These are phyloP conservation scores for Dione juno DNA, from an alignment of 2,888 invertebrate genomes.

Conservation along the genomic window DNA sequence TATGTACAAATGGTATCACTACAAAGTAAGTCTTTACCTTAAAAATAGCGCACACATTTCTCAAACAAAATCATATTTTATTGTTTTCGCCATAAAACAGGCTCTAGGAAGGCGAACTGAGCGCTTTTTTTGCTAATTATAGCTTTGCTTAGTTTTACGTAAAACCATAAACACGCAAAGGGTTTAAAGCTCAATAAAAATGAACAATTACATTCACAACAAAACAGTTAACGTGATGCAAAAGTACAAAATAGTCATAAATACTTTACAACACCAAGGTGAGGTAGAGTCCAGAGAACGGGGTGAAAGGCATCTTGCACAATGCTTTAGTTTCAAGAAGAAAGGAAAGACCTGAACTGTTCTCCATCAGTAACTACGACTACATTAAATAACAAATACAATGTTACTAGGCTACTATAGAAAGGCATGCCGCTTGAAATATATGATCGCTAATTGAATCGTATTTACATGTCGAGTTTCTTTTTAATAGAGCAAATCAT, in stretches of 20 bases:
- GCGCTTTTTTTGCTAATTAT: background rate
- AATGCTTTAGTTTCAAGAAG: background rate
- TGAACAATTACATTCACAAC: background rate
- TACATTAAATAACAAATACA: too few species aligned
- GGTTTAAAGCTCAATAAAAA: conserved; percentile 3
- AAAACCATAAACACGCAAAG: conserved; percentile 11
- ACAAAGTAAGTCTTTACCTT: background rate
- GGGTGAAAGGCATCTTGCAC: conserved; percentile 7
- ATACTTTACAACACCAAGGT: background rate
- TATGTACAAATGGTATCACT: too few species aligned
- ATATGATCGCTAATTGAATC: too few species aligned
- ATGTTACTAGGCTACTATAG: too few species aligned
- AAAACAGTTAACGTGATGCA: background rate
- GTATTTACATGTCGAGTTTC: too few species aligned
- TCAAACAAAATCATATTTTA: background rate
- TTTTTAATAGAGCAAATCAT: too few species aligned
- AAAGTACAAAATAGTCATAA: conserved; percentile 11
- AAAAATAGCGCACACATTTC: background rate
- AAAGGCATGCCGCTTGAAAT: too few species aligned
- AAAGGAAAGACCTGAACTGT: background rate
- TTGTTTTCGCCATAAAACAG: background rate
- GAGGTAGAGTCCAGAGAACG: background rate
- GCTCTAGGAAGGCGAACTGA: background rate
- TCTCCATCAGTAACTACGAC: background rate
- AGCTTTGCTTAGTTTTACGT: background rate